Conservation (phyloP, 2,888 invertebrate species). For the Linyphia triangularis region DNA sequence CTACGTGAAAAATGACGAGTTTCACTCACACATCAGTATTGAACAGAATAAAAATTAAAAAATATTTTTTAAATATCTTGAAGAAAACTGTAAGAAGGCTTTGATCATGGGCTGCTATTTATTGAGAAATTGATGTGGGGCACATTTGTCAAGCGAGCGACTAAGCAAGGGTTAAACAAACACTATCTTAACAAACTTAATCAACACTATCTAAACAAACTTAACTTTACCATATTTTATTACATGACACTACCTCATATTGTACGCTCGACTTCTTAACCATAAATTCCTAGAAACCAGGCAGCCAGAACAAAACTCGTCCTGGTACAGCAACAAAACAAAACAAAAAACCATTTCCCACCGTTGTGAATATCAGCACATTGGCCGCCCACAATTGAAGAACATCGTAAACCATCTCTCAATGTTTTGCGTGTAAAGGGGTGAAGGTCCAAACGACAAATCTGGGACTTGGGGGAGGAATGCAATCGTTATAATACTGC, state of each 20-base stretch:
- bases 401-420: conserved; percentile 38
- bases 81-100: too few species aligned
- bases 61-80: too few species aligned
- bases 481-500: conserved; percentile 42
- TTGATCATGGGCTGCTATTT: too few species aligned
- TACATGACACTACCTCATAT: neutral
- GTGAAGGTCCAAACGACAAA: conserved; percentile 49
- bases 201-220: neutral
- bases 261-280: conserved; percentile 8
- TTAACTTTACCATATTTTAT: neutral
- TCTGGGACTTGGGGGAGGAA: neutral
- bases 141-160: too few species aligned
- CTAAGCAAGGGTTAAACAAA: too few species aligned
- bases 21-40: too few species aligned
- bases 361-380: conserved; percentile 37
- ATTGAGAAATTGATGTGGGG: too few species aligned
- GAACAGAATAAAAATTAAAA: too few species aligned
- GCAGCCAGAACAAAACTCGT: neutral
- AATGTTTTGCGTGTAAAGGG: conserved; percentile 32
- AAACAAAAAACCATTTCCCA: conserved; percentile 15
- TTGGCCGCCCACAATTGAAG: conserved; percentile 32
- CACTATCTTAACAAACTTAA: neutral
- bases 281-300: conserved; percentile 22
- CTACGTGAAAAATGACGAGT: too few species aligned
- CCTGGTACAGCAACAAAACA: neutral